Percentiles rank a stretch among this genome's conserved stretches.
Evolutionary conservation across 2,113 vertebrate species (phyloP).

Genomic region (Gasterosteus aculeatus): DNA sequence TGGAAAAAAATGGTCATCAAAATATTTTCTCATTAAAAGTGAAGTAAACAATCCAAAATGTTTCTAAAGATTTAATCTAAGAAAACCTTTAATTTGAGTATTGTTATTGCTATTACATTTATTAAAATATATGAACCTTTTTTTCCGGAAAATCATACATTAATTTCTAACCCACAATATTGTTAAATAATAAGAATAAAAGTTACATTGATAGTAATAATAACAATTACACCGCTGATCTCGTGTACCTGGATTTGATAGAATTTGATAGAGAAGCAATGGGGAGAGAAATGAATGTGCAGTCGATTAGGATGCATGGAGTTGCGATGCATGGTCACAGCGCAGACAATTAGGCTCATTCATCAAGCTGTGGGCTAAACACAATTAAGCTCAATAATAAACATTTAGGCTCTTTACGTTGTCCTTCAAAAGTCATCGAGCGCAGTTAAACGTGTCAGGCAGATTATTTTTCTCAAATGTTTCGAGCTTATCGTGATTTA

Average conservation of each 20-base stretch:
- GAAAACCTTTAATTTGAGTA: constrained; percentile 2
- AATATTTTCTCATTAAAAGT: constrained; percentile 99
- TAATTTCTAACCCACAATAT: background rate
- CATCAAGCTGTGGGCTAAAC: constrained; percentile 83
- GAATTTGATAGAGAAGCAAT: constrained; percentile 22
- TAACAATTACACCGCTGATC: background rate
- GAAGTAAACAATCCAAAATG: constrained; percentile 77
- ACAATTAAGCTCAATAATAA: constrained; percentile 85
- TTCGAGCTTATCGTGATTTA: background rate
- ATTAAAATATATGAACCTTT: background rate
- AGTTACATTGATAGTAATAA: background rate
- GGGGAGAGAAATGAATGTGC: constrained; percentile 74
- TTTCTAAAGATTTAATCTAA: constrained; percentile 59
- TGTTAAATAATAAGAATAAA: background rate
- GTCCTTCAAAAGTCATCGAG: background rate
- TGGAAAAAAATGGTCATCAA: constrained; percentile 89
- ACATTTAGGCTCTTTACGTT: constrained; percentile 43
- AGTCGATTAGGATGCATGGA: constrained; percentile 96
- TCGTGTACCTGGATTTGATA: constrained; percentile 17
- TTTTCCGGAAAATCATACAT: background rate
- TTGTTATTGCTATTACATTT: constrained; percentile 8
- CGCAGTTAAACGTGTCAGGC: constrained; percentile 12
- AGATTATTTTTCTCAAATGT: background rate
- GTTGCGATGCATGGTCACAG: constrained; percentile 87
- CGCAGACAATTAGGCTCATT: constrained; percentile 91